These are phyloP conservation scores for Strix uralensis DNA, from an alignment of 2,113 vertebrate genomes.

Conservation along the genomic window DNA sequence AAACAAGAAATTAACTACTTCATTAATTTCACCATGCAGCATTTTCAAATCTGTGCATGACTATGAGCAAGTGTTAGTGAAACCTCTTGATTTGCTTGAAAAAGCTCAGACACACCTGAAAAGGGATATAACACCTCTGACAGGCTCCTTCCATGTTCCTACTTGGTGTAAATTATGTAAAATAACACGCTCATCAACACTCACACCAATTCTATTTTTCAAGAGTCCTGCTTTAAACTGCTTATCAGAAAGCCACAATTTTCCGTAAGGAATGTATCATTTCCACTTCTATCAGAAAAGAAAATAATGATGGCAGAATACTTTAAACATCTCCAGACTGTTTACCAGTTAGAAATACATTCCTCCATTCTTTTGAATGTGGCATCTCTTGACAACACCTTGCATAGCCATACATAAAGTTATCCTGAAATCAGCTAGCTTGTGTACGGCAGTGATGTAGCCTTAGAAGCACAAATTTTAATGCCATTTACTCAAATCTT, in stretches of 20 bases:
- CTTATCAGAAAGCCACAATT: neutral
- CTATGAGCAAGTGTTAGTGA: neutral
- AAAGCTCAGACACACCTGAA: neutral
- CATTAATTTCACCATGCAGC: neutral
- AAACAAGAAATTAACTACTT: neutral
- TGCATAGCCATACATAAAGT: fast-evolving
- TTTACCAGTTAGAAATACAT: neutral
- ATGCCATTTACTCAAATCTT: neutral
- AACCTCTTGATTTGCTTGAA: neutral
- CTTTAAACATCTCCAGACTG: neutral
- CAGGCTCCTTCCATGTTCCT: neutral
- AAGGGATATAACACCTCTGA: neutral
- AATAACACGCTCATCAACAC: neutral
- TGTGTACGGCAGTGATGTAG: neutral
- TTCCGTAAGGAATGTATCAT: neutral
- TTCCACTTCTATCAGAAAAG: neutral
- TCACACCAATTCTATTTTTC: neutral
- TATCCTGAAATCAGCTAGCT: neutral
- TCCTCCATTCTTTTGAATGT: neutral
- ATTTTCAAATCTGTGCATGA: neutral
- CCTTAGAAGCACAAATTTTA: neutral
- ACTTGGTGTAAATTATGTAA: neutral
- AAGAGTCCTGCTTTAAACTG: neutral
- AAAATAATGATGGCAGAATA: neutral
- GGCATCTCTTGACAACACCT: neutral